Percentiles rank a stretch among this genome's conserved stretches.
These are phyloP conservation scores for Schizopygopsis malacanthus DNA, from an alignment of 2,797 vertebrate species.

Conservation along the genomic window DNA sequence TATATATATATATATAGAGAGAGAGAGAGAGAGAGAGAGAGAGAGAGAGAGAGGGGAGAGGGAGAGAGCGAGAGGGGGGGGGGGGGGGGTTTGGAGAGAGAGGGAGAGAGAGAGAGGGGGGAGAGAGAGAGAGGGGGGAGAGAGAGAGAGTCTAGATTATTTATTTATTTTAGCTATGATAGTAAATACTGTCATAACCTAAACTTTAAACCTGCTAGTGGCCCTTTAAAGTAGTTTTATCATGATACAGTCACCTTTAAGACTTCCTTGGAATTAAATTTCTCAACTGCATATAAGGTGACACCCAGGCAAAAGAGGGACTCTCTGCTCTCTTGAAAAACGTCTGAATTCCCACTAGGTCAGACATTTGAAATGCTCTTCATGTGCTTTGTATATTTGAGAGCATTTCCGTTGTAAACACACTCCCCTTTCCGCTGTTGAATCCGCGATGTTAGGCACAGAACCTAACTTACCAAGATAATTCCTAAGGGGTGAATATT, in stretches of 20 bases:
- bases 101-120: not conserved
- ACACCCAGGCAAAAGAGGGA: not conserved
- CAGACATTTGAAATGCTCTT: constrained; percentile 46
- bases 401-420: constrained; percentile 42
- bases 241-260: constrained; percentile 17
- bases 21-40: not conserved
- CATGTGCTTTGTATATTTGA: constrained; percentile 39
- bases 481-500: constrained; percentile 50
- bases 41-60: not conserved
- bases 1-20: not conserved
- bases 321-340: constrained; percentile 31
- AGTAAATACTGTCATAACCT: not conserved
- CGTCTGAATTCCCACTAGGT: constrained; percentile 46
- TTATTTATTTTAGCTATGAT: not conserved
- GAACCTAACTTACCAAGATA: constrained; percentile 59
- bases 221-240: constrained; percentile 7
- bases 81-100: not conserved
- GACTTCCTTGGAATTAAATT: not conserved
- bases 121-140: no score
- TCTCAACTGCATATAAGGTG: constrained; percentile 9
- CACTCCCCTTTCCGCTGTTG: constrained; percentile 47
- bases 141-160: not conserved
- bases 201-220: not conserved
- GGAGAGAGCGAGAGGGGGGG: not conserved
- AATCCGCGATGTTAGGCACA: constrained; percentile 44